These are phyloP conservation scores for Gymnothorax javanicus DNA, from an alignment of 2,797 vertebrate genomes.

Conservation along the genomic window DNA sequence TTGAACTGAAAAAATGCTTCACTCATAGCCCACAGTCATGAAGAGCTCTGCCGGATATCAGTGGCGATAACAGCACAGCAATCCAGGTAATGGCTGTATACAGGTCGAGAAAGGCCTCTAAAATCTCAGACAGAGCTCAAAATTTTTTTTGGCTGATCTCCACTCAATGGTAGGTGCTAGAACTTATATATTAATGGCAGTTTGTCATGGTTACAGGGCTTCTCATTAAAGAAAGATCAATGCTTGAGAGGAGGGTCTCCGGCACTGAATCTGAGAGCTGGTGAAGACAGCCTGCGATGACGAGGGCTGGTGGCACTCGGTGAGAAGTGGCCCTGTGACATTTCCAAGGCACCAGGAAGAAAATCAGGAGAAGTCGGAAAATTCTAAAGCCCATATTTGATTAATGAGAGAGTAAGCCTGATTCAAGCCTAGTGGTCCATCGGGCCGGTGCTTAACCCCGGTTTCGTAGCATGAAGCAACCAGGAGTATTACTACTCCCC, in stretches of 20 bases:
- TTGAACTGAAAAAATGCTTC: not conserved
- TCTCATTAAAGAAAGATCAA: not conserved
- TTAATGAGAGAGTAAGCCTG: not conserved
- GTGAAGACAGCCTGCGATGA: not conserved
- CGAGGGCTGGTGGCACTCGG: not conserved
- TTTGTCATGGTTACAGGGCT: not conserved
- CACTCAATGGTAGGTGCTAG: not conserved
- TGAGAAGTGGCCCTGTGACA: not conserved
- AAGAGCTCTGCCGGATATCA: not conserved
- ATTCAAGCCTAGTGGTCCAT: too few species aligned
- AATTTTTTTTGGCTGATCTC: not conserved
- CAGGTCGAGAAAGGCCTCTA: not conserved
- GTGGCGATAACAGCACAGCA: slow-evolving; percentile 11
- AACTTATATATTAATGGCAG: not conserved
- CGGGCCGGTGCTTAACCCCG: too few species aligned
- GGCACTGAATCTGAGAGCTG: not conserved
- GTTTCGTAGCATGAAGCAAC: too few species aligned
- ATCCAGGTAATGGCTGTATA: not conserved
- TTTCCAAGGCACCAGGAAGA: slow-evolving; percentile 16
- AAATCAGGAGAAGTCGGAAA: not conserved
- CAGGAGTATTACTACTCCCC: too few species aligned
- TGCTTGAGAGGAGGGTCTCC: not conserved
- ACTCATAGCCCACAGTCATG: not conserved
- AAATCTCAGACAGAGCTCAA: not conserved
- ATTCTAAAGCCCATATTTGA: not conserved